Percentiles rank a stretch among this genome's conserved stretches.
Conservation (phyloP, 2,888 invertebrate species). For the Miltochrista miniata region DNA sequence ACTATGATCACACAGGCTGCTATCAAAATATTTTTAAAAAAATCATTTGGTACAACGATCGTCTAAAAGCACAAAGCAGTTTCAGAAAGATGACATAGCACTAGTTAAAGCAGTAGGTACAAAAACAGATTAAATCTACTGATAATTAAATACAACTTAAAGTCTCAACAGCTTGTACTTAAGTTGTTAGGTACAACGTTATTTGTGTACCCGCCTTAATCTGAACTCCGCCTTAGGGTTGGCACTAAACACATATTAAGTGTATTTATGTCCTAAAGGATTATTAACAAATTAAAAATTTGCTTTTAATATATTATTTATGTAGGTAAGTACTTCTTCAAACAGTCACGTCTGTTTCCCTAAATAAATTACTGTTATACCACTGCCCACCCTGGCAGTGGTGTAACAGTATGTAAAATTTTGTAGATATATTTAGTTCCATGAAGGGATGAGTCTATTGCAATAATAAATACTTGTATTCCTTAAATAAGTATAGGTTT, state of each 20-base stretch:
- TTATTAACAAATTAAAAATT: background rate
- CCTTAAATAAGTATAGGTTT: no score
- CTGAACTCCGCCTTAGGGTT: constrained; percentile 39
- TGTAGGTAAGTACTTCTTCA: background rate
- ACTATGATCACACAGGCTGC: no score
- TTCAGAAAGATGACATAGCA: background rate
- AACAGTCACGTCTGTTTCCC: no score
- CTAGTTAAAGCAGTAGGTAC: background rate
- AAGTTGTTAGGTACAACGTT: constrained; percentile 36
- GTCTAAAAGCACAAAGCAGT: background rate
- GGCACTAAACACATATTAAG: constrained; percentile 6
- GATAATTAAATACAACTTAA: background rate
- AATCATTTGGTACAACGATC: no score
- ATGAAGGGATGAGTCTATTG: no score
- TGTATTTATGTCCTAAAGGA: background rate
- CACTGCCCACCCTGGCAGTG: no score
- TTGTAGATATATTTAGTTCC: no score
- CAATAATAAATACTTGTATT: no score
- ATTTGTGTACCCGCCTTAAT: constrained; percentile 47
- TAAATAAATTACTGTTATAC: no score
- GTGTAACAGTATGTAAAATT: no score
- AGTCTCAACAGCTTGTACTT: constrained; percentile 41
- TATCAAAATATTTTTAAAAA: no score
- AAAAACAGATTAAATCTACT: background rate
- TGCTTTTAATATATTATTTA: background rate